Base-by-base conservation (phyloP, 2,888 invertebrate genomes). In the Pasiphila rectangulata region DNA sequence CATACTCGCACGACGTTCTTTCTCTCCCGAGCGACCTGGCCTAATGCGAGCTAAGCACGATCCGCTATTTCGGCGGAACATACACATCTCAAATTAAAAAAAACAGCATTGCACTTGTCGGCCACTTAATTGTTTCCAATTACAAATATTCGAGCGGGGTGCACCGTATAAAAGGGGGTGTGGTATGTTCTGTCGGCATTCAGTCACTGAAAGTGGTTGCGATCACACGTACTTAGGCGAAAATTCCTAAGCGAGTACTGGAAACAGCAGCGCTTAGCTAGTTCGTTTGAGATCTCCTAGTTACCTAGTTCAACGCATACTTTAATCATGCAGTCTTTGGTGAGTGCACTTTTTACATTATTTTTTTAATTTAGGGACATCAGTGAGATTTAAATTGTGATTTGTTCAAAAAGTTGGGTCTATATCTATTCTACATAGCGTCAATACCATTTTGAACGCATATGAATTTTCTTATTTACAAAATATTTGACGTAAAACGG, bases 181-280 rank as follows among this genome's bases (percentile, higher is more conserved):
- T 59, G 54, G 69, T 72, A 67, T 69, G 60, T 55, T 72, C 72
- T 72, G 73, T 74, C 75, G 69, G 67, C 85, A 87, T 85, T 86
- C 85, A 78, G 72, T 79, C 73, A 75, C 64, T 70, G 72, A 75
- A 72, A 70, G 78, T 83, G 64, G 78, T 82, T 75, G 78, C 64
- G 72, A 69, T 67, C 73, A 72, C 81, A 79, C 84, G 77, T 74
- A 44, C 87, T 87, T 88, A 88, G 88, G 75, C 87, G 88, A 82
- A 87, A 88, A 69, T 88, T 80, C 78, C 85, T 79, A 79, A 75
- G 86, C 88, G 88, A 88, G 85, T 88, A 79, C 87, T 87, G 87
- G 69, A 54, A 52, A 63, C 86, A 87, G 88, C 83, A 88, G 88
- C 88, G 88, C 83, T 78, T 78, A 75, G 83, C 72, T 79, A 88